Evolutionary conservation across 2,888 invertebrate species (phyloP).

Genomic region (Agrotis puta): DNA sequence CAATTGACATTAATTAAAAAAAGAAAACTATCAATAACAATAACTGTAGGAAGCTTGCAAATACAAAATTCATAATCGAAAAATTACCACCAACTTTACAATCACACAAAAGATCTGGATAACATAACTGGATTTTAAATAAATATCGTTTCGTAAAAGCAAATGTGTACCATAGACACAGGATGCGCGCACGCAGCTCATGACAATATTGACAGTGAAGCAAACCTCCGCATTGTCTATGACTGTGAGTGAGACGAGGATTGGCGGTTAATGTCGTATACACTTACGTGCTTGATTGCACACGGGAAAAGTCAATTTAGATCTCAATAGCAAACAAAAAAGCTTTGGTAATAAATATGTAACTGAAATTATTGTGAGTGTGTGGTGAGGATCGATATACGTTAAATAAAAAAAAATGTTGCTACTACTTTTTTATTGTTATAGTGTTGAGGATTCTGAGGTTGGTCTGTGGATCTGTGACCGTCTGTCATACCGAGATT

Average conservation of each 20-base stretch:
- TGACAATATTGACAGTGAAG: slow-evolving; percentile 81
- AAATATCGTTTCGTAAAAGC: slow-evolving; percentile 43
- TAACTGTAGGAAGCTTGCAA: too few species aligned
- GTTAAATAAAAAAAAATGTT: too few species aligned
- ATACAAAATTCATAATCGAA: too few species aligned
- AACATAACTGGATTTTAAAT: not conserved
- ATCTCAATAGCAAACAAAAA: slow-evolving; percentile 11
- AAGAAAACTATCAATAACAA: too few species aligned
- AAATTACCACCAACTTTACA: too few species aligned
- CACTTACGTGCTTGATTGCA: slow-evolving; percentile 30
- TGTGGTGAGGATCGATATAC: too few species aligned
- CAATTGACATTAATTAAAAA: not conserved
- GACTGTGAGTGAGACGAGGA: slow-evolving; percentile 62
- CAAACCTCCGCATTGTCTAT: slow-evolving; percentile 68
- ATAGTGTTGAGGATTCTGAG: too few species aligned
- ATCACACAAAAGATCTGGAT: not conserved
- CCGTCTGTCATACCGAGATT: too few species aligned
- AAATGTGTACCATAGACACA: slow-evolving; percentile 44
- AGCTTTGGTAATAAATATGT: not conserved
- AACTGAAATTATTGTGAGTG: too few species aligned
- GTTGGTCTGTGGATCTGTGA: too few species aligned
- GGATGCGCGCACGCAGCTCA: slow-evolving; percentile 69
- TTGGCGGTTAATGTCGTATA: slow-evolving; percentile 46
- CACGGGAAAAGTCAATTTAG: slow-evolving; percentile 21
- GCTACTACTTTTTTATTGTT: too few species aligned